Conservation (phyloP, 2,888 invertebrate genomes). For the Magallana nippona region DNA sequence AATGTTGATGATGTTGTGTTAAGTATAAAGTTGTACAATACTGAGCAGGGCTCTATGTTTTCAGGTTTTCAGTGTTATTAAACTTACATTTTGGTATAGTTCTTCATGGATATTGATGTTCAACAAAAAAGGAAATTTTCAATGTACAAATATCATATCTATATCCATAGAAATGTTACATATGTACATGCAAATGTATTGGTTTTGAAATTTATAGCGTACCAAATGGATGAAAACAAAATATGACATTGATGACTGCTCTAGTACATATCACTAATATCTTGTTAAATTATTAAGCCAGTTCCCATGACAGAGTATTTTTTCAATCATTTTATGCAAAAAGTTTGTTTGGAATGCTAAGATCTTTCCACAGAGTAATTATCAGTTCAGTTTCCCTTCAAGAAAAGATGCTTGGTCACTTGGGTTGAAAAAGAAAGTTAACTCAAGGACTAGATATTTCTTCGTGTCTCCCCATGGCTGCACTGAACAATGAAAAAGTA, state of each 20-base stretch:
- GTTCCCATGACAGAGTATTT: background rate
- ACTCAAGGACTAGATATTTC: background rate
- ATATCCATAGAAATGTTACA: no score
- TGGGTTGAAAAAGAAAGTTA: background rate
- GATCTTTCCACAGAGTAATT: background rate
- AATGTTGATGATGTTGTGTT: no score
- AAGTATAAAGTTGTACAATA: no score
- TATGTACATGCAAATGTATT: no score
- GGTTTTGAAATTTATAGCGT: no score
- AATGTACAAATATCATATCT: no score
- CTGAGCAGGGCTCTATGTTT: no score
- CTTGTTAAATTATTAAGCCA: constrained; percentile 24
- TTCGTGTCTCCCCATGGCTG: constrained; percentile 3
- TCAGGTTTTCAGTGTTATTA: no score
- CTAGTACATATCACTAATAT: constrained; percentile 20
- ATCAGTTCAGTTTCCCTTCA: background rate
- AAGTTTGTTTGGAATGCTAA: background rate
- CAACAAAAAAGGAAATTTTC: no score
- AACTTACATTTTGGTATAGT: no score
- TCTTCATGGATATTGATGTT: no score
- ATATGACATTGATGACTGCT: background rate
- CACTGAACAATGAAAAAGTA: background rate
- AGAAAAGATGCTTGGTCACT: constrained; percentile 17
- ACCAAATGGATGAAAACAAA: no score
- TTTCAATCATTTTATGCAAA: background rate